phyloP scores from a whole-genome alignment of 1,140 invertebrate genomes.

The Musca domestica region DNA sequence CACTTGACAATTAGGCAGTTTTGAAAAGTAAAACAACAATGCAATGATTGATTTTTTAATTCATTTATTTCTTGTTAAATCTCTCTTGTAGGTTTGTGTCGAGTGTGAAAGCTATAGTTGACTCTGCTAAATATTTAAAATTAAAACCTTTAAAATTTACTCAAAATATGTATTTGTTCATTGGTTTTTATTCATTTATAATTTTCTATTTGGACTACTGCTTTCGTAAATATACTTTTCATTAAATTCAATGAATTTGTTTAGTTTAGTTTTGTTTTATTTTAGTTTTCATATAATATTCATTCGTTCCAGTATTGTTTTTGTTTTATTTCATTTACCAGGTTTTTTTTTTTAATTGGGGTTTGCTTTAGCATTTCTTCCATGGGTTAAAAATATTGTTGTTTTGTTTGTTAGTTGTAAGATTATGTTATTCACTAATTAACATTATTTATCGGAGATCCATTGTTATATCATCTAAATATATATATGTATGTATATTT shows the following conservation, averaged over 20 bases:
- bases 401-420: slow-evolving; percentile 1
- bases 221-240: slow-evolving; percentile 13
- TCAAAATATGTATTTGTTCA: slow-evolving; percentile 8
- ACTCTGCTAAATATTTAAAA: slow-evolving; percentile 1
- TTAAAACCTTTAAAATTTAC: slow-evolving; percentile 17
- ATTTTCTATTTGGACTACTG: neutral
- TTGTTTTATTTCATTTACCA: neutral
- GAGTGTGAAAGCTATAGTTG: neutral
- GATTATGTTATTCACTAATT: no score
- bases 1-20: no score
- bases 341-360: neutral
- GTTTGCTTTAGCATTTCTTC: neutral
- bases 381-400: neutral
- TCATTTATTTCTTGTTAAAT: no score
- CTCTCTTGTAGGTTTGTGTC: neutral
- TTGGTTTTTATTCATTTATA: neutral
- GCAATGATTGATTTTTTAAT: no score
- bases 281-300: neutral
- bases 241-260: slow-evolving; percentile 1
- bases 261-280: neutral
- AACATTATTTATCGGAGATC: no score
- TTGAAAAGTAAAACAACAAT: no score
- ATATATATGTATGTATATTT: no score
- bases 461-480: no score
- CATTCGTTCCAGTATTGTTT: slow-evolving; percentile 1